Evolutionary conservation across 2,113 vertebrate species (phyloP), one percentile per base, ranked within the genome.

Genomic region (Chrysemys picta): DNA sequence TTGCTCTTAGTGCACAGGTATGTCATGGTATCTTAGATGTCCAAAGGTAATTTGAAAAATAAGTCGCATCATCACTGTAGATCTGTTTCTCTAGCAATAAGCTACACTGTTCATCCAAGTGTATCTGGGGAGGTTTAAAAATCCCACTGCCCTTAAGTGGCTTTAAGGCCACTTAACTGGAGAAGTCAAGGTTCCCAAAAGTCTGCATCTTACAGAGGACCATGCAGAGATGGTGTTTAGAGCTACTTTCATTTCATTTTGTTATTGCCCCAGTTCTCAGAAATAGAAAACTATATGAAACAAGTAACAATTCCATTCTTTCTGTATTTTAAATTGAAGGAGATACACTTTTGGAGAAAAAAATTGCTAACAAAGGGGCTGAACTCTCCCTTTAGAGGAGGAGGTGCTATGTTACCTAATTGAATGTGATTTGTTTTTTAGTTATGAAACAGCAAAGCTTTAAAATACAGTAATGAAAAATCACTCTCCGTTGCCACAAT

Each of bases 241-340:
- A 76, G 19, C 59, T 85, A 2, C 1, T 24, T 24, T 84, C 87
- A 84, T 91, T 91, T 89, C 8, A 42, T 49, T 14, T 5, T 56
- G 24, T 62, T 78, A 94, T 87, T 95, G 72, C 94, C 95, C 88
- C 80, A 22, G 53, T 89, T 52, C 62, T 76, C 84, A 87, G 38
- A 96, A 84, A 85, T 72, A 92, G 62, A 45, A 81, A 88, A 72
- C 29, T 29, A 62, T 91, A 84, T 72, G 89, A 82, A 89, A 88
- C 3, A 80, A 89, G 65, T 56, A 93, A 35, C 69, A 1, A 0
- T 59, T n/a, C 29, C 0, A 11, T 90, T 95, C 85, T 82, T 92
- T 79, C 82, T 50, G 14, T 62, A 27, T 47, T 1, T 22, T 62
- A 89, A 80, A 11, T 50, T 13, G 38, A 14, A 13, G 22, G 24